Evolutionary conservation across 2,113 vertebrate genomes (phyloP), one percentile per base, ranked within the genome.

Genomic region (Oxyruncus cristatus): DNA sequence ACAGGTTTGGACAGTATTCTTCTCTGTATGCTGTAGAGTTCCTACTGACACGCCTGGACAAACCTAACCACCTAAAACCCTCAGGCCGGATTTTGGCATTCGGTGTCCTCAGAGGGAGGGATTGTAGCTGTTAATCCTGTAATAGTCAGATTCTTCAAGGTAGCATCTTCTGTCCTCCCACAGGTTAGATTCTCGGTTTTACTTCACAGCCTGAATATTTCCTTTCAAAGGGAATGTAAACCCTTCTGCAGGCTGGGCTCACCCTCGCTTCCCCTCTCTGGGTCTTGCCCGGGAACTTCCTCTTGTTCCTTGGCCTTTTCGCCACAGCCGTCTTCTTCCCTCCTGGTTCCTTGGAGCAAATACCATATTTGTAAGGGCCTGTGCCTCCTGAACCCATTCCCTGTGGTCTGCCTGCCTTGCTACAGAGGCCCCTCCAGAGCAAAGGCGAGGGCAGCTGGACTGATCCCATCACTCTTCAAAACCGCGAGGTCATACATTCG

Each of bases 131-230:
- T 92, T 97, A 97, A 96, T 97, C 96, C 94, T 80, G 81, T 97
- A 96, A 96, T 97, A 95, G 94, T 78, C 86, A 82, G 78, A 89
- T 95, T 94, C 91, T 89, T 97, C 89, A 91, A 82, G 89, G 94
- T 78, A 95, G 88, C 88, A 83, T 96, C 90, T 93, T 88, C 92
- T 90, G 85, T 94, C 92, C 93, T 96, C 88, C 88, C 93, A 91
- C 22, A 7, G 55, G 87, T 95, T 95, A 88, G 78, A 65, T 61
- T 42, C 62, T 93, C 23, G 4, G 47, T 76, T 95, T 75, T 95
- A 83, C 87, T 86, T 93, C 80, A 84, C 77, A 77, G 55, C 5
- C 3, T 61, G 83, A 93, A 79, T 91, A 72, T 80, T 93, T 95
- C 88, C 77, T 79, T 94, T 95, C 92, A 91, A 67, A 95, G 91